Evolutionary conservation across 2,888 invertebrate genomes (phyloP).

Genomic region (Hyles lineata): DNA sequence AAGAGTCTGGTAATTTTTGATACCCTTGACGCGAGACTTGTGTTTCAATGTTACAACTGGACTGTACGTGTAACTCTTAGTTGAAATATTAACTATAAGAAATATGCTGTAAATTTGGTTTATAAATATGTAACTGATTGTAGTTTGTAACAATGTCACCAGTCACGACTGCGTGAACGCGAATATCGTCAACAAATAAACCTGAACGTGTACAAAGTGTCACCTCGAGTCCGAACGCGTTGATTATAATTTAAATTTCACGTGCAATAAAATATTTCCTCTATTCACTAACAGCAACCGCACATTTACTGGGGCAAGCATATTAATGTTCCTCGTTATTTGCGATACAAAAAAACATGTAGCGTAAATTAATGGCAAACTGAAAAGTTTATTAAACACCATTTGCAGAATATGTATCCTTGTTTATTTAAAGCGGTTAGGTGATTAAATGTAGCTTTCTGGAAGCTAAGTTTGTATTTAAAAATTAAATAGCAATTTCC

Average conservation of each 20-base stretch:
- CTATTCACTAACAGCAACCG: conserved; percentile 33
- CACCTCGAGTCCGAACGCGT: background rate
- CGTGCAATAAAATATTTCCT: conserved; percentile 54
- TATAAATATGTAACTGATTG: no score
- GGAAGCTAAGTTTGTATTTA: background rate
- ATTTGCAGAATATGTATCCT: background rate
- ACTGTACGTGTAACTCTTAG: no score
- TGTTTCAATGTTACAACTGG: no score
- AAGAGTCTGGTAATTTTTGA: no score
- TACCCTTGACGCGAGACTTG: no score
- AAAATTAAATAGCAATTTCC: background rate
- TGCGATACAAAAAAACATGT: background rate
- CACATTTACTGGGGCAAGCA: conserved; percentile 36
- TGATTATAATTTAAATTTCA: conserved; percentile 53
- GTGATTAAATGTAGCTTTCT: background rate
- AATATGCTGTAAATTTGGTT: no score
- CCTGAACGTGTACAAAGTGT: background rate
- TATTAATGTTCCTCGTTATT: conserved; percentile 18
- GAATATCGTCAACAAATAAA: background rate
- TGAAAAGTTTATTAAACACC: background rate
- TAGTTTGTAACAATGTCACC: background rate
- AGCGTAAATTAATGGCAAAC: background rate
- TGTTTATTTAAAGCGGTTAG: background rate
- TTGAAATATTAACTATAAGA: no score
- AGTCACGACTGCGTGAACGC: background rate